phyloP scores from a whole-genome alignment of 2,113 vertebrate genomes.

The Spizaetus ornatus region DNA sequence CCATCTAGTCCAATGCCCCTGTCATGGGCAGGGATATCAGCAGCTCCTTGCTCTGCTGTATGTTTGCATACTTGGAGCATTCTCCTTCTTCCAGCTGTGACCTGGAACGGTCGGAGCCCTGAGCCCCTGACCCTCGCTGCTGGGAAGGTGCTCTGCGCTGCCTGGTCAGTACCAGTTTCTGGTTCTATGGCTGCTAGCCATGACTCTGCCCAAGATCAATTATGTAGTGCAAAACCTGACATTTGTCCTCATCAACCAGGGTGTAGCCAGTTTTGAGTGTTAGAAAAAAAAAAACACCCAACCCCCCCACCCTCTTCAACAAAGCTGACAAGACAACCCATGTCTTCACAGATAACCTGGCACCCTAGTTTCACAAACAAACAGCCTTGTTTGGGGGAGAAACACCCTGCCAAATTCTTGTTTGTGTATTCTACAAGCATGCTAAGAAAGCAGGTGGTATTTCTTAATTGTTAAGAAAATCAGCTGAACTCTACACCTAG shows the following conservation, averaged over 20 bases:
- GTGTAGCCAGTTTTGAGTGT: not conserved
- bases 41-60: not conserved
- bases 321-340: not conserved
- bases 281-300: not conserved
- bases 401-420: not conserved
- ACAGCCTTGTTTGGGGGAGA: not conserved
- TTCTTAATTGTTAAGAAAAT: not conserved
- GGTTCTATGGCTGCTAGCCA: not conserved
- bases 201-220: accelerated
- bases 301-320: not conserved
- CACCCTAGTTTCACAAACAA: not conserved
- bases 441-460: not conserved
- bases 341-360: not conserved
- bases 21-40: not conserved
- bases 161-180: not conserved
- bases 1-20: not conserved
- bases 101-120: accelerated
- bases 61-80: not conserved
- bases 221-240: not conserved
- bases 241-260: not conserved
- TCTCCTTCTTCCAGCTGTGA: not conserved
- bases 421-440: not conserved
- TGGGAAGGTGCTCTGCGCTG: not conserved
- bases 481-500: not conserved
- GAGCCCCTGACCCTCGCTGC: not conserved